Evolutionary conservation across 2,888 invertebrate genomes (phyloP).

Genomic region (Tipula lateralis): DNA sequence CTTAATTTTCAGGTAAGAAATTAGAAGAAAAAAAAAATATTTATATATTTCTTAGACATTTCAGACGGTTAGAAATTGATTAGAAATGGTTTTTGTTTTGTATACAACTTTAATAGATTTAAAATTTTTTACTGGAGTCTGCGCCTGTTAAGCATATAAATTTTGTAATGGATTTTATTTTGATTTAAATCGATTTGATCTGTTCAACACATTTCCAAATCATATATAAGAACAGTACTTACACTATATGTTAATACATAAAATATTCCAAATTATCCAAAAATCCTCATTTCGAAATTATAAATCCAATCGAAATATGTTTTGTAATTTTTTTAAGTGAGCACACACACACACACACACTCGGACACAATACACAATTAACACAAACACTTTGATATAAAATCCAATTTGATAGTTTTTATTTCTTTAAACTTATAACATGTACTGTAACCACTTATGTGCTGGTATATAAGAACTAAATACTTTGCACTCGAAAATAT

Average conservation of each 20-base stretch:
- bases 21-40: neutral
- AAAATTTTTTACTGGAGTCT: neutral
- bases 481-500: neutral
- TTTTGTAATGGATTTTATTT: neutral
- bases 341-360: neutral
- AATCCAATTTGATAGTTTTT: neutral
- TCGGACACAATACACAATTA: neutral
- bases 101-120: neutral
- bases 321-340: neutral
- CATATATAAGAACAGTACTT: neutral
- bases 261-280: slow-evolving; percentile 16
- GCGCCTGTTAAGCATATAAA: neutral
- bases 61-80: slow-evolving; percentile 24
- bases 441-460: neutral
- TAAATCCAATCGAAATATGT: neutral
- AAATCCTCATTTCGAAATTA: neutral
- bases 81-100: neutral
- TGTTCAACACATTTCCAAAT: neutral
- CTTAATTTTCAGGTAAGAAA: neutral
- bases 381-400: neutral
- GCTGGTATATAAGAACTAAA: neutral
- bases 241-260: neutral
- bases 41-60: neutral
- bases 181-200: neutral
- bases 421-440: neutral